Conservation (phyloP, 2,113 vertebrate genomes). For the Calidris pygmaea region DNA sequence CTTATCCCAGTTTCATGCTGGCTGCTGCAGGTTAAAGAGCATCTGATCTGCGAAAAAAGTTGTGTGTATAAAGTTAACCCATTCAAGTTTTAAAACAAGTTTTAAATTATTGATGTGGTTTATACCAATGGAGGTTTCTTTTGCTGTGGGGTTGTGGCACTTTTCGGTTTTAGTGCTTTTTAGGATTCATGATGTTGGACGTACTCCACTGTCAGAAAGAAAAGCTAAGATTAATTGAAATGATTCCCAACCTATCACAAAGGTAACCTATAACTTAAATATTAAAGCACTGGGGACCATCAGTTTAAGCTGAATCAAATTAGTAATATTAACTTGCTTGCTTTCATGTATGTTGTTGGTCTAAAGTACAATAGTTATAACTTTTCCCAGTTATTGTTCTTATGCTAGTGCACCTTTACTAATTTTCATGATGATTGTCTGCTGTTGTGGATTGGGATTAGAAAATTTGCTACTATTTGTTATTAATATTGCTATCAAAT, state of each 20-base stretch:
- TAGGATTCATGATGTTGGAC: background rate
- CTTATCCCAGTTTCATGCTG: background rate
- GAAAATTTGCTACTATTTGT: background rate
- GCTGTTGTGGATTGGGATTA: background rate
- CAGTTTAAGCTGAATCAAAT: background rate
- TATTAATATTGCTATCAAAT: background rate
- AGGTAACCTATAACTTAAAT: background rate
- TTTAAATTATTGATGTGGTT: background rate
- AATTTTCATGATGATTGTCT: background rate
- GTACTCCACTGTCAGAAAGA: background rate
- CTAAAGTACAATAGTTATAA: background rate
- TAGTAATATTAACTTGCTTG: background rate
- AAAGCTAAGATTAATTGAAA: background rate
- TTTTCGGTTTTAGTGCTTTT: background rate
- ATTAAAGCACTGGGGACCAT: background rate
- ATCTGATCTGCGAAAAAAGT: background rate
- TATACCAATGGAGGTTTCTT: background rate
- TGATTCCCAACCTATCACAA: background rate
- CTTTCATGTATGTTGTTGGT: background rate
- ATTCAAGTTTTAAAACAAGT: background rate
- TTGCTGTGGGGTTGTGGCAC: background rate
- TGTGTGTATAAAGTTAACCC: background rate
- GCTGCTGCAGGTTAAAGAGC: background rate
- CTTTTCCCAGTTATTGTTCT: background rate
- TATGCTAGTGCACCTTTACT: background rate